phyloP scores from a whole-genome alignment of 2,797 vertebrate genomes.

The Pangasius mekongensis region DNA sequence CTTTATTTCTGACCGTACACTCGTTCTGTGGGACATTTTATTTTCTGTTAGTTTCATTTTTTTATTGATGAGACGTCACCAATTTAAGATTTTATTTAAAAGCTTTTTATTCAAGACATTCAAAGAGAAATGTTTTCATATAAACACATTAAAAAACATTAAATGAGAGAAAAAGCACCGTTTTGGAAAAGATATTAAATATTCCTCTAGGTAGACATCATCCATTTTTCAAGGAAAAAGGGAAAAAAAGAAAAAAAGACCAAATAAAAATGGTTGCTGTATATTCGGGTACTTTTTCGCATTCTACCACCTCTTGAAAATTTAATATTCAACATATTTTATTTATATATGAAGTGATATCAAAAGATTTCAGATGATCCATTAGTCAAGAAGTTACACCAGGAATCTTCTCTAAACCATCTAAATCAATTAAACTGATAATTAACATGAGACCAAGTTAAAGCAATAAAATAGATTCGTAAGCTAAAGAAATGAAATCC shows the following conservation, averaged over 20 bases:
- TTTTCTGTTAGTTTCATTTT: neutral
- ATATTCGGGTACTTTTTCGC: conserved; percentile 30
- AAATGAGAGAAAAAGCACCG: conserved; percentile 61
- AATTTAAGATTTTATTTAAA: conserved; percentile 45
- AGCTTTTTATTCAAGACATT: conserved; percentile 75
- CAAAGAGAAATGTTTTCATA: conserved; percentile 62
- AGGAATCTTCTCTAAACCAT: conserved; percentile 4
- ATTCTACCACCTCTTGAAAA: conserved; percentile 17
- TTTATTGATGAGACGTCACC: neutral
- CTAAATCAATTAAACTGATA: conserved; percentile 6
- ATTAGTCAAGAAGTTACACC: neutral
- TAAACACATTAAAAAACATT: conserved; percentile 57
- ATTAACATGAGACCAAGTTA: conserved; percentile 8
- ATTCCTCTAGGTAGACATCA: conserved; percentile 54
- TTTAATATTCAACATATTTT: neutral
- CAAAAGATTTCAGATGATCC: neutral
- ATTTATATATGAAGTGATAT: neutral
- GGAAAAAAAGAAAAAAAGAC: conserved; percentile 22
- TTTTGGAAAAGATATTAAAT: conserved; percentile 56
- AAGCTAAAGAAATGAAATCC: conserved; percentile 18
- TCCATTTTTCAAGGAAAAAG: conserved; percentile 34
- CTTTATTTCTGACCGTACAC: neutral
- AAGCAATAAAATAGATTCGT: conserved; percentile 8
- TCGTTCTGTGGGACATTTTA: neutral
- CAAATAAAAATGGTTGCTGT: conserved; percentile 14